Evolutionary conservation across 1,140 invertebrate species (phyloP).

Genomic region (Episyrphus balteatus): DNA sequence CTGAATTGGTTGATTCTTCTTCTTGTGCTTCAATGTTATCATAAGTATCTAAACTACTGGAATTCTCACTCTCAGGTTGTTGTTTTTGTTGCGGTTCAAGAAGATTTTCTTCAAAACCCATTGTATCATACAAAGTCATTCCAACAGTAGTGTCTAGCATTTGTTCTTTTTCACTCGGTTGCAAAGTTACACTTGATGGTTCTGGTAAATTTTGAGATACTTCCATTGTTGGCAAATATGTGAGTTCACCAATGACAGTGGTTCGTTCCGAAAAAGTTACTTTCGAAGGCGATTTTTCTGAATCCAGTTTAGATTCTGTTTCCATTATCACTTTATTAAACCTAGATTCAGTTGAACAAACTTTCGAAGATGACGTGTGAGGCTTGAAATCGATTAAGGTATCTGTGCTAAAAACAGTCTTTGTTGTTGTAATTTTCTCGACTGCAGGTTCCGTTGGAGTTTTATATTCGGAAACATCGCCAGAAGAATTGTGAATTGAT

Average conservation of each 20-base stretch:
- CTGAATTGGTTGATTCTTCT: not conserved
- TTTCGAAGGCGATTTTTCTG: not conserved
- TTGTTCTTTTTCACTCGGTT: not conserved
- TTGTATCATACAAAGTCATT: conserved; percentile 27
- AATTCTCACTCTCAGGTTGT: not conserved
- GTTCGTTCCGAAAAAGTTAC: conserved; percentile 23
- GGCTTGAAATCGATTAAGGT: conserved; percentile 14
- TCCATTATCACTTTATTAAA: not conserved
- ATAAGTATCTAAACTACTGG: not conserved
- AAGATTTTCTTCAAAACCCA: not conserved
- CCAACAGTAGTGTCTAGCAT: conserved; percentile 24
- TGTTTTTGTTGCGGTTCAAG: not conserved
- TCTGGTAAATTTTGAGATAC: conserved; percentile 8
- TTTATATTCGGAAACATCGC: no score
- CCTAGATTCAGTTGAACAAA: conserved; percentile 4
- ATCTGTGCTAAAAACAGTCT: not conserved
- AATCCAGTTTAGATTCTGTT: not conserved
- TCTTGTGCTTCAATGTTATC: not conserved
- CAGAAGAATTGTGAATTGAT: no score
- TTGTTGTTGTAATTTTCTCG: not conserved
- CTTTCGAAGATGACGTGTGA: conserved; percentile 24
- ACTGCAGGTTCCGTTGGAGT: not conserved
- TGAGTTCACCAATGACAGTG: conserved; percentile 12
- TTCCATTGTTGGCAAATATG: not conserved
- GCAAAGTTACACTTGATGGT: not conserved